phyloP scores from a whole-genome alignment of 2,113 vertebrate species.

The Tachysurus vachellii region DNA sequence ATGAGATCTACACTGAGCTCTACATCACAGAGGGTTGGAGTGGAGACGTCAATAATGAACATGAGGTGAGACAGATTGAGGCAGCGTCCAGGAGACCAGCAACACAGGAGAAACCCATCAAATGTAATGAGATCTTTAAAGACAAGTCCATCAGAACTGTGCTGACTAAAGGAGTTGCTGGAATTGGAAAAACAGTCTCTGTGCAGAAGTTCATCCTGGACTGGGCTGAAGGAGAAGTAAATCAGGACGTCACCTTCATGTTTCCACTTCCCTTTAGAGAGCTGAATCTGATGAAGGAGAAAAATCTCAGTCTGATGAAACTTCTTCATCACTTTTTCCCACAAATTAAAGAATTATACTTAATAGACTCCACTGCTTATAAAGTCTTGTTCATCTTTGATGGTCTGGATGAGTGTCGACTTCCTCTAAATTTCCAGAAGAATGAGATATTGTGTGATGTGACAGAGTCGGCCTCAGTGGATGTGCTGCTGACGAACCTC shows the following conservation, averaged over 20 bases:
- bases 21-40: conserved; percentile 51
- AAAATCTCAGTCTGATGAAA: neutral
- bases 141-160: neutral
- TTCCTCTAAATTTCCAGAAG: too few relatives aligned
- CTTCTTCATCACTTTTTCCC: too few relatives aligned
- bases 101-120: neutral
- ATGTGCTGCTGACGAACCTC: too few relatives aligned
- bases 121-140: neutral
- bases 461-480: too few relatives aligned
- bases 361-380: too few relatives aligned
- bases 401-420: too few relatives aligned
- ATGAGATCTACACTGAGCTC: conserved; percentile 53
- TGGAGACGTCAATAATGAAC: neutral
- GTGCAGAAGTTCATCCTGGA: conserved; percentile 12
- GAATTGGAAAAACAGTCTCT: conserved; percentile 9
- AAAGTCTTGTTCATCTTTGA: too few relatives aligned
- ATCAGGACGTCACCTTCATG: neutral
- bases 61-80: conserved; percentile 22
- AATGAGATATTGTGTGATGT: too few relatives aligned
- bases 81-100: neutral
- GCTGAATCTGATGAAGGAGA: neutral
- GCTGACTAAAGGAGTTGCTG: conserved; percentile 4
- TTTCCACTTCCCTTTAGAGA: conserved; percentile 8
- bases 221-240: neutral
- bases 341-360: too few relatives aligned